phyloP scores from a whole-genome alignment of 2,113 vertebrate genomes.

The Chroicocephalus ridibundus region DNA sequence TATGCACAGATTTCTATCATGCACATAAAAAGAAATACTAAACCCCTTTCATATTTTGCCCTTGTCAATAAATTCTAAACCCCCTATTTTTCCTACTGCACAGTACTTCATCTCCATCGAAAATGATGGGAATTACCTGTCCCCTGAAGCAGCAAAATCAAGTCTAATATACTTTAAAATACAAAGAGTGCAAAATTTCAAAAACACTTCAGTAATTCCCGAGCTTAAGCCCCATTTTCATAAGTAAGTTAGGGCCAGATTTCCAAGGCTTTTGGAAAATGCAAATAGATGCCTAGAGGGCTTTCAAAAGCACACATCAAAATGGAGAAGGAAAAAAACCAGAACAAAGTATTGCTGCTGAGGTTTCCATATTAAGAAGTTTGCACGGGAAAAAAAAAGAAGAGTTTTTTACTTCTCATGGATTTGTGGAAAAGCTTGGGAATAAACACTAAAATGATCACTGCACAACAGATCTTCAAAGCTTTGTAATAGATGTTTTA shows the following conservation, averaged over 20 bases:
- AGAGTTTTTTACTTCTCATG: not conserved
- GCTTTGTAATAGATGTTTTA: not conserved
- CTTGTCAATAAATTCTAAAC: not conserved
- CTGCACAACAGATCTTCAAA: not conserved
- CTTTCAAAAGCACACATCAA: constrained; percentile 31
- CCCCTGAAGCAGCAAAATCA: constrained; percentile 13
- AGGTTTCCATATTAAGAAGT: constrained; percentile 15
- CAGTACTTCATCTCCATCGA: not conserved
- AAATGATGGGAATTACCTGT: not conserved
- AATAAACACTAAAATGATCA: not conserved
- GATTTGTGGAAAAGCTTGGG: not conserved
- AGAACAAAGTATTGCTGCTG: constrained; percentile 9
- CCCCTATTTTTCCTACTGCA: not conserved
- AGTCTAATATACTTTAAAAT: not conserved
- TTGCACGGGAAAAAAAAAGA: not conserved
- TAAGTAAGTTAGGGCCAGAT: constrained; percentile 26
- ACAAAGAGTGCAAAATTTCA: not conserved
- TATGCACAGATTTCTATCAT: not conserved
- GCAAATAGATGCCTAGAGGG: constrained; percentile 30
- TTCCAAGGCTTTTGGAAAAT: constrained; percentile 40
- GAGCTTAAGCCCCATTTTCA: constrained; percentile 7
- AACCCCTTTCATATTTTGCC: not conserved
- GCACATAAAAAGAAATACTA: not conserved
- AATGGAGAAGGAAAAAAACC: not conserved
- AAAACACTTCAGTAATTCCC: not conserved